Percentiles rank a stretch among this genome's conserved stretches.
phyloP scores from a whole-genome alignment of 2,113 vertebrate species.

The Athene cunicularia region DNA sequence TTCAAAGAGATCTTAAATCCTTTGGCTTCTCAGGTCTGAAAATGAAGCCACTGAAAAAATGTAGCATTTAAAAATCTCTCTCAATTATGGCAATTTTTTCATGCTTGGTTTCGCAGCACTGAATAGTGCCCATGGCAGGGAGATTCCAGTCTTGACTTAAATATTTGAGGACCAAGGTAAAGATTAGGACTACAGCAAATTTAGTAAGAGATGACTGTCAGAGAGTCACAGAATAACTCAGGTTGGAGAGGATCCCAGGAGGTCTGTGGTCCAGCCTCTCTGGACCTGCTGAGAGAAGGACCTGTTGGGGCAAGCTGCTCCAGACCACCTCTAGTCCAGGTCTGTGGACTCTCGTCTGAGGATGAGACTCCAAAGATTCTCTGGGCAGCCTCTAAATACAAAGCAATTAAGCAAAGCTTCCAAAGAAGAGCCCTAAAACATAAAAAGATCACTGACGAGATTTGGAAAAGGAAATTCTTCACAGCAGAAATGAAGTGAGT shows the following conservation, averaged over 20 bases:
- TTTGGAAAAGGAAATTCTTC: not conserved
- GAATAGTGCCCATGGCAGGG: not conserved
- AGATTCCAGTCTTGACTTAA: not conserved
- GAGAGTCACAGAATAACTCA: not conserved
- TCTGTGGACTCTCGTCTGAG: not conserved
- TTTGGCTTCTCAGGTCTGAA: not conserved
- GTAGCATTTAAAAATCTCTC: not conserved
- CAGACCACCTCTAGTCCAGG: not conserved
- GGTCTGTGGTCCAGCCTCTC: not conserved
- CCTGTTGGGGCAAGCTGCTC: not conserved
- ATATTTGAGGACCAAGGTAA: not conserved
- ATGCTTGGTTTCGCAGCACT: not conserved
- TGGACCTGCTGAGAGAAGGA: not conserved
- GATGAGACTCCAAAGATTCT: not conserved
- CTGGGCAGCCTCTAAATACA: not conserved
- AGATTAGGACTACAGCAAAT: not conserved
- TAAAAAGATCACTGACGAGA: not conserved
- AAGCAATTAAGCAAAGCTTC: not conserved
- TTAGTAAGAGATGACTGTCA: not conserved
- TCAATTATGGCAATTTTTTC: not conserved
- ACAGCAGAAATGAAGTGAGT: not conserved
- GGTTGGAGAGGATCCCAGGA: not conserved
- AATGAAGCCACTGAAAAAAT: not conserved
- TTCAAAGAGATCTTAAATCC: not conserved
- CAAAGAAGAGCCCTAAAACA: not conserved